Base-by-base conservation (phyloP, 2,888 invertebrate genomes). In the Deilephila porcellus region DNA sequence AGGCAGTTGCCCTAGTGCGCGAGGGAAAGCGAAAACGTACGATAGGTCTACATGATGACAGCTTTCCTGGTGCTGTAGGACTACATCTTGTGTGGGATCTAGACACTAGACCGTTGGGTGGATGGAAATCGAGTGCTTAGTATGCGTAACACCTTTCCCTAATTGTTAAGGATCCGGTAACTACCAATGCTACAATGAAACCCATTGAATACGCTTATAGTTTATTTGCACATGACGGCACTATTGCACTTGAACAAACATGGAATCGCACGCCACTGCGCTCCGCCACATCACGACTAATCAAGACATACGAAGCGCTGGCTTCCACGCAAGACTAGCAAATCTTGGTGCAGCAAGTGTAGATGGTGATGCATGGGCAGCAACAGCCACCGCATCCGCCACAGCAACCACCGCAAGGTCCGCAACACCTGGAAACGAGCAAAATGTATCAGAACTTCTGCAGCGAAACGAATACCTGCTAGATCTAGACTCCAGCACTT, bases 301-400 rank as follows among this genome's bases (percentile, higher is more conserved):
- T 67, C 25, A 17, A 20, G 52, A 17, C 52, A 45, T 25, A 52
- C 25, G 25, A 70, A 79, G 77, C 78, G 75, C 74, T 79, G 75
- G 74, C 80, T 76, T 71, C 80, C 78, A 70, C 79, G 76, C n/a
- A 56, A 25, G 70, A 56, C 60, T 83, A 93, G 82, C 93, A 93
- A 78, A 93, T 93, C 92, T 93, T 93, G 72, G 93, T 93, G 83
- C 92, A 93, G 82, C 93, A 92, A 56, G 92, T 92, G 85, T 93
- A 91, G 77, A 93, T 93, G 1, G 92, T 93, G 75, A 93, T 93
- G 78, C 83, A 84, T 0, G 93, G 93, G 79, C 92, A 91, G 81
- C 91, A 83, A 45, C 85, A 83, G 45, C 86, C 86, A 74, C 84
- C 78, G 78, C 85, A 81, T 32, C 83, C 77, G 53, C 85, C 81